Conservation (phyloP, 2,113 vertebrate genomes). For the Noctilio leporinus region DNA sequence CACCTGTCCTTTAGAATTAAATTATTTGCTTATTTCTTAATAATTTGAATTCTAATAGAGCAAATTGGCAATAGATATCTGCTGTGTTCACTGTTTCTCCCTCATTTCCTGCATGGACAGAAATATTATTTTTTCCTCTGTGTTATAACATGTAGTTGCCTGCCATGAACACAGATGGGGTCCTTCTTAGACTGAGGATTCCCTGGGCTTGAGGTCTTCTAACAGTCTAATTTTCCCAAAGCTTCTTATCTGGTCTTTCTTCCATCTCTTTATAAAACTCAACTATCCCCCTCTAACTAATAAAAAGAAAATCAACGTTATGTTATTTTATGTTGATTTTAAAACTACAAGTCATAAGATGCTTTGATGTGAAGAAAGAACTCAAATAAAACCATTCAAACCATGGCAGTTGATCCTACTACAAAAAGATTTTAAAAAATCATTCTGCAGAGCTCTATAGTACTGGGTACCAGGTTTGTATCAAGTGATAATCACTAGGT, state of each 20-base stretch:
- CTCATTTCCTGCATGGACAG: background rate
- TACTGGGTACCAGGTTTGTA: background rate
- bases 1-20: background rate
- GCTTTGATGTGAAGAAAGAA: background rate
- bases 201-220: background rate
- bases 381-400: background rate
- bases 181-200: background rate
- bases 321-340: slow-evolving; percentile 3
- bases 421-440: background rate
- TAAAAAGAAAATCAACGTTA: background rate
- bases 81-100: background rate
- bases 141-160: background rate
- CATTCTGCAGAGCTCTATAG: background rate
- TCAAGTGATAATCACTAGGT: background rate
- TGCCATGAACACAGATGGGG: background rate
- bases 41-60: background rate
- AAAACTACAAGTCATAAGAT: background rate
- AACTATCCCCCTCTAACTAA: background rate
- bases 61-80: background rate
- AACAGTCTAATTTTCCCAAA: background rate
- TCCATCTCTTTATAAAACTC: background rate
- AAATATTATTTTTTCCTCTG: background rate
- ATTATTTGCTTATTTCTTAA: background rate
- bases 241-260: background rate
- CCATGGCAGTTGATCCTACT: background rate